Percentiles rank a stretch among this genome's conserved stretches.
phyloP scores from a whole-genome alignment of 1,140 invertebrate species.

The Meloidogyne hapla region DNA sequence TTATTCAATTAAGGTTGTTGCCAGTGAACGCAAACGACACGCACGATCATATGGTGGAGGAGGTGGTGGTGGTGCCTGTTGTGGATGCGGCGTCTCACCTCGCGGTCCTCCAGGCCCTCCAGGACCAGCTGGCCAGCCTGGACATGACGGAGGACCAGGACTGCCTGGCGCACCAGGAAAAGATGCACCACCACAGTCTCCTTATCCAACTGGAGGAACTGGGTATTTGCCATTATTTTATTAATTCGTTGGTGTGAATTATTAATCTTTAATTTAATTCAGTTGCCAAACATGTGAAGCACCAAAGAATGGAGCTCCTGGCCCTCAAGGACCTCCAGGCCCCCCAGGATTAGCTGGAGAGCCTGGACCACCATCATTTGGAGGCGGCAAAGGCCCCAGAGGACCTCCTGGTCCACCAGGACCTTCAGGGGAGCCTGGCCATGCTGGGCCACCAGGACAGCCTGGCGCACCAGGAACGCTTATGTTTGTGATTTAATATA shows the following conservation, averaged over 20 bases:
- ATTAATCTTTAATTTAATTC: neutral
- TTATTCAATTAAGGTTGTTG: slow-evolving; percentile 16
- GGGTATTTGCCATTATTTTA: neutral
- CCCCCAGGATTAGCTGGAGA: slow-evolving; percentile 25
- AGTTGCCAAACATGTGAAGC: slow-evolving; percentile 22
- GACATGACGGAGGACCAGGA: slow-evolving; percentile 27
- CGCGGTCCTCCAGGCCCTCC: slow-evolving; percentile 37
- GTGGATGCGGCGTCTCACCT: slow-evolving; percentile 45
- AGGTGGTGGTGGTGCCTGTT: slow-evolving; percentile 27
- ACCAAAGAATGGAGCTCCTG: slow-evolving; percentile 14
- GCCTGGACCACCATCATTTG: slow-evolving; percentile 22
- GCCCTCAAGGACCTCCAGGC: slow-evolving; percentile 25
- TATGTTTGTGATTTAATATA: neutral
- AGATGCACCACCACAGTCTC: slow-evolving; percentile 1
- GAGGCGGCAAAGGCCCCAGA: slow-evolving; percentile 14
- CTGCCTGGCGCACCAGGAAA: slow-evolving; percentile 12
- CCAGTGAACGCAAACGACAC: slow-evolving; percentile 25
- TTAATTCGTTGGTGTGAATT: neutral
- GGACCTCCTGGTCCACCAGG: slow-evolving; percentile 30
- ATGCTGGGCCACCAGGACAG: slow-evolving; percentile 29
- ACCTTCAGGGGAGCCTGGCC: slow-evolving; percentile 26
- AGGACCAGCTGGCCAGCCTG: slow-evolving; percentile 26
- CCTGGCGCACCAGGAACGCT: slow-evolving; percentile 31
- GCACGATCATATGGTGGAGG: slow-evolving; percentile 33
- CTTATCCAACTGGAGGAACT: neutral